Evolutionary conservation across 1,140 invertebrate species (phyloP), one percentile per base, ranked within the genome.

Genomic region (Diabrotica undecimpunctata): DNA sequence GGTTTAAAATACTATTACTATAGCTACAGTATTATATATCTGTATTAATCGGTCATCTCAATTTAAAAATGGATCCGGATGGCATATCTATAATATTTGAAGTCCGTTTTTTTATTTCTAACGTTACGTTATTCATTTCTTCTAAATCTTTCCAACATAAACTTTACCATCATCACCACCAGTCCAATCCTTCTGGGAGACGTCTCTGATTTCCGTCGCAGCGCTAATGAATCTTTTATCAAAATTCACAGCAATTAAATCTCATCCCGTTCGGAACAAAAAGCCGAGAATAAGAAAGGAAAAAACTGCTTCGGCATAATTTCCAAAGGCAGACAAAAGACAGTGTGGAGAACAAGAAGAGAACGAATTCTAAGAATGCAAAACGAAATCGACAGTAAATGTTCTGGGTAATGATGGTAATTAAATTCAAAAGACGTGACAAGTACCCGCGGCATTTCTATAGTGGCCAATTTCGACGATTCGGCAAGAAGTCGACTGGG

Each of bases 371-470:
- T 12, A 37, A 57, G 55, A 57, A 57, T 57, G 55, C 55, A 57
- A 38, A 38, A 57, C 36, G 55, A 57, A 57, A 57, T 57, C 55
- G 55, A 57, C 55, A 37, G 55, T 57, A 13, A 38, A 57, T 37
- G 55, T 25, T 25, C 38, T 37, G 11, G 7, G 55, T 57, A 57
- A 57, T 57, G 55, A 57, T 57, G 55, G 55, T 57, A 57, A 57
- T 57, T 57, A 57, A 57, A 57, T 57, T 57, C 55, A 57, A 57
- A 57, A 57, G 55, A 57, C 55, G 36, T 38, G 55, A 57, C 55
- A 57, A 57, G 55, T 57, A 36, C 55, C 41, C 5, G 0, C 38
- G 55, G 55, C 35, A 57, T 57, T 37, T 11, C 55, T 36, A 57
- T 57, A 57, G 35, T 25, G 55, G 35, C 55, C 36, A 57, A 57